Evolutionary conservation across 2,888 invertebrate genomes (phyloP).

Genomic region (Galeruca laticollis): DNA sequence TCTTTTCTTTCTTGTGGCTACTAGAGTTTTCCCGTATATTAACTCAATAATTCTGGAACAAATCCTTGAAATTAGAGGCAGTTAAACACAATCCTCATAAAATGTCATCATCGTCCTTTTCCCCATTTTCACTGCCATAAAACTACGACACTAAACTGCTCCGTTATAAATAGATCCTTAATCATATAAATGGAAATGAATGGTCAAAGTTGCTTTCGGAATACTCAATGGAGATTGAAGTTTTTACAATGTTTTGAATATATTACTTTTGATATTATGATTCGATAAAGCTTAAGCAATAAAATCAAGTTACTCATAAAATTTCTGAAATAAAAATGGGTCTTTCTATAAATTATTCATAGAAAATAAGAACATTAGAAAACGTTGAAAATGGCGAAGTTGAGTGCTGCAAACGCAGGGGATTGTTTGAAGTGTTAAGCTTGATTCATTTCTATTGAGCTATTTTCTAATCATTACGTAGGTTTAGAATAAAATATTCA

Average conservation of each 20-base stretch:
- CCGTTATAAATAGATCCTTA: background rate
- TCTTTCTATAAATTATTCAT: too few relatives aligned
- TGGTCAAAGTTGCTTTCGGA: background rate
- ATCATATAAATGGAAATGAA: constrained; percentile 15
- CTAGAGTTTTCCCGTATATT: background rate
- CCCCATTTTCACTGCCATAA: background rate
- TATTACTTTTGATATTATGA: too few relatives aligned
- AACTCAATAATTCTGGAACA: background rate
- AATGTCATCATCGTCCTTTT: background rate
- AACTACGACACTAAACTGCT: background rate
- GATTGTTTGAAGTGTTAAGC: background rate
- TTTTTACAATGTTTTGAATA: background rate
- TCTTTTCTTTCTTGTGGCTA: background rate
- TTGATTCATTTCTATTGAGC: background rate
- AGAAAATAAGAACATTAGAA: too few relatives aligned
- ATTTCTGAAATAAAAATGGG: too few relatives aligned
- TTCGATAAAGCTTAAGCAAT: too few relatives aligned
- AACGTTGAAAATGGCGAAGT: too few relatives aligned
- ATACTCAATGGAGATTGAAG: background rate
- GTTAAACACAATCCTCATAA: background rate
- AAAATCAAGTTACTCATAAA: too few relatives aligned
- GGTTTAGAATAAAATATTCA: too few relatives aligned
- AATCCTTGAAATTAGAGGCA: constrained; percentile 8
- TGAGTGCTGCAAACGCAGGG: too few relatives aligned
- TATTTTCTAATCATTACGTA: background rate